Evolutionary conservation across 2,797 vertebrate species (phyloP).

Genomic region (Vultur gryphus): DNA sequence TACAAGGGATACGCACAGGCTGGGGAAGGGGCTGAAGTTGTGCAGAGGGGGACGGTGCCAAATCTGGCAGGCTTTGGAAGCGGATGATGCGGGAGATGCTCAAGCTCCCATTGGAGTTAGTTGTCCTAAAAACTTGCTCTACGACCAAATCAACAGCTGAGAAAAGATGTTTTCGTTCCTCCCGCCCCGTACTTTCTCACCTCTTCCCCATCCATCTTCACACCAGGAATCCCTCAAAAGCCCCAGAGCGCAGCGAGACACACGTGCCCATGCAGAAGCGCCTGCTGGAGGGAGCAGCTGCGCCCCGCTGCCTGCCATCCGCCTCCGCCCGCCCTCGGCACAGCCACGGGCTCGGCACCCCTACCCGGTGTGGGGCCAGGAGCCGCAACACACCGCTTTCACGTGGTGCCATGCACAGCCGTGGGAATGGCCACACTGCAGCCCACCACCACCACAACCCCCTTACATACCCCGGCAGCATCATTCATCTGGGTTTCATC

Average conservation of each 20-base stretch:
- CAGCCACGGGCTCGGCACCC: accelerated
- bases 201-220: neutral
- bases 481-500: accelerated
- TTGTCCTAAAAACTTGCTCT: neutral
- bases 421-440: neutral
- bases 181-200: accelerated
- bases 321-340: neutral
- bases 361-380: too few relatives aligned
- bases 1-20: accelerated
- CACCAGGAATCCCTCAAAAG: neutral
- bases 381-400: accelerated
- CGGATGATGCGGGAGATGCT: neutral
- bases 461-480: neutral
- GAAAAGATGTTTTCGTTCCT: neutral
- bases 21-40: neutral
- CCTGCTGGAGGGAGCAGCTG: neutral
- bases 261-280: accelerated
- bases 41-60: neutral
- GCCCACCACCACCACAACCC: neutral
- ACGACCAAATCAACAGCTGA: neutral
- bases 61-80: neutral
- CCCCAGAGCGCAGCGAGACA: accelerated
- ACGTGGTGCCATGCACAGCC: neutral
- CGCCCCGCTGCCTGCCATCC: neutral
- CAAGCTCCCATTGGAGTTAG: accelerated